Conservation (phyloP, 2,888 invertebrate genomes). For the Incurvaria masculella region DNA sequence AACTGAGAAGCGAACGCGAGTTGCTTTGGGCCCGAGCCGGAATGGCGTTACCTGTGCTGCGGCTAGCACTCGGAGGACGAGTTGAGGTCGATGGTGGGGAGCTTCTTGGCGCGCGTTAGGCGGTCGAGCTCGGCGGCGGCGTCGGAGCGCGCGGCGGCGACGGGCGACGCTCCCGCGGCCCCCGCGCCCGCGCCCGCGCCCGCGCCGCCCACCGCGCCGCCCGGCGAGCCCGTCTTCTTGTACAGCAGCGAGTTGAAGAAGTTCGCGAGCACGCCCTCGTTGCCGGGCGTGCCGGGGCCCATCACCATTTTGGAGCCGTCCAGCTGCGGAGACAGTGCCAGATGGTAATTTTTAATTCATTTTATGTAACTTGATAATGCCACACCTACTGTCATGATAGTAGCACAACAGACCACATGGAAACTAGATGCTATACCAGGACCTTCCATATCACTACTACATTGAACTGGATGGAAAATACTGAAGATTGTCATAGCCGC, state of each 20-base stretch:
- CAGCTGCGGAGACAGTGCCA: slow-evolving; percentile 45
- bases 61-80: slow-evolving; percentile 26
- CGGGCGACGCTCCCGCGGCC: slow-evolving; percentile 54
- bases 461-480: no score
- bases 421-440: no score
- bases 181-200: slow-evolving; percentile 25
- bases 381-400: no score
- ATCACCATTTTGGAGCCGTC: slow-evolving; percentile 70
- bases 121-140: slow-evolving; percentile 92
- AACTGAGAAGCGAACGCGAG: not conserved
- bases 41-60: not conserved
- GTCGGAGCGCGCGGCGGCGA: slow-evolving; percentile 77
- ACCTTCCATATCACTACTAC: no score
- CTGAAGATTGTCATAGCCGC: no score
- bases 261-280: slow-evolving; percentile 93
- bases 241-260: slow-evolving; percentile 97
- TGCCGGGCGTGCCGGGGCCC: slow-evolving; percentile 71
- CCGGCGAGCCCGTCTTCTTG: slow-evolving; percentile 83
- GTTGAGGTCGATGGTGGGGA: slow-evolving; percentile 55
- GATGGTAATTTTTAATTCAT: no score
- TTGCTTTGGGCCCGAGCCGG: not conserved
- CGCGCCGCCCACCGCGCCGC: slow-evolving; percentile 43
- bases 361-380: no score
- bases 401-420: no score
- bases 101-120: slow-evolving; percentile 69